A percentile compares a stretch with the other conserved stretches of the same genome.
Conservation (phyloP, 1,140 invertebrate species). For the Tyrophagus putrescentiae region DNA sequence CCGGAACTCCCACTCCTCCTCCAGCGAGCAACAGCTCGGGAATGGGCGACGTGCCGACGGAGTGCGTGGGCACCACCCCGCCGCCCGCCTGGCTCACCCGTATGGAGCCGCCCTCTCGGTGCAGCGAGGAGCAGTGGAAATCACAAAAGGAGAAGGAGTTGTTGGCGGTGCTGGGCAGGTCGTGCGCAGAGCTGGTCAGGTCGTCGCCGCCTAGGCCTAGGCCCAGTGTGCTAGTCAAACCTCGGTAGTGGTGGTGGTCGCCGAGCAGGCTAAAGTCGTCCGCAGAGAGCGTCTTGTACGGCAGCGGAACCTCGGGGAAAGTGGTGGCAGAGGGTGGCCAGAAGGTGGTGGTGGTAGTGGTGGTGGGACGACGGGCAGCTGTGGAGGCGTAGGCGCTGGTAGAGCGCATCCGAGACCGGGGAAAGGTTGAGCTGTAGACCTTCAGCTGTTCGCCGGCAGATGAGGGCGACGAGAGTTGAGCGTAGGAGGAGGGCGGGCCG, state of each 20-base stretch:
- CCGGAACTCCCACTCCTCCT: too few relatives aligned
- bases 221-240: too few relatives aligned
- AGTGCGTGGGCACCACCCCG: too few relatives aligned
- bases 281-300: constrained; percentile 19
- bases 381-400: too few relatives aligned
- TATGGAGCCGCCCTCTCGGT: constrained; percentile 74
- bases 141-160: constrained; percentile 57
- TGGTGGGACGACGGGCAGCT: constrained; percentile 25
- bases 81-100: constrained; percentile 78
- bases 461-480: constrained; percentile 13
- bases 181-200: constrained; percentile 25
- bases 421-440: constrained; percentile 19
- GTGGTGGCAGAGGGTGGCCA: too few relatives aligned
- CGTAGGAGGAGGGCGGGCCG: not conserved
- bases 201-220: constrained; percentile 12
- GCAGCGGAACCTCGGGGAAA: too few relatives aligned
- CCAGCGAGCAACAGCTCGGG: constrained; percentile 44
- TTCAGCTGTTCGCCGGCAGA: too few relatives aligned
- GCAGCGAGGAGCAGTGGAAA: constrained; percentile 82
- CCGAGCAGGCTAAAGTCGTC: constrained; percentile 21
- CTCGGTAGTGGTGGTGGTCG: too few relatives aligned
- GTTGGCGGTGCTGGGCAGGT: too few relatives aligned
- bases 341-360: too few relatives aligned
- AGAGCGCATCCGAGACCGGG: constrained; percentile 18
- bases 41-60: constrained; percentile 73